A percentile compares a stretch with the other conserved stretches of the same genome.
These are phyloP conservation scores for Rhincodon typus DNA, from an alignment of 2,797 vertebrate genomes.

Conservation along the genomic window DNA sequence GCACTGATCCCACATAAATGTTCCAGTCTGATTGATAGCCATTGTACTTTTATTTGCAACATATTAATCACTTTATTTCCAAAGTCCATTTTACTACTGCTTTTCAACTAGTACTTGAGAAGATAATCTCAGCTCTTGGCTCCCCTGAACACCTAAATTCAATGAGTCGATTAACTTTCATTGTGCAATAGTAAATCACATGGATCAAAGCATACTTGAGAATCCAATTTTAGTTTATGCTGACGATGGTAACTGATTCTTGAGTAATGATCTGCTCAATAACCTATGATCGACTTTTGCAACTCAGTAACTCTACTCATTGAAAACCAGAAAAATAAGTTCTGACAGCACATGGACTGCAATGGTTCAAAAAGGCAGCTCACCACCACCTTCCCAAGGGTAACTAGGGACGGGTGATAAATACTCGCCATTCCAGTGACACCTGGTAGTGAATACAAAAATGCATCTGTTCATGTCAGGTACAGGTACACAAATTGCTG, in stretches of 20 bases:
- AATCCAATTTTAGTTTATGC: neutral
- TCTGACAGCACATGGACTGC: too few species aligned
- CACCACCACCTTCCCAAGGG: too few species aligned
- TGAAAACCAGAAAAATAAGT: neutral
- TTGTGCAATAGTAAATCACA: neutral
- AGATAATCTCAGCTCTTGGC: neutral
- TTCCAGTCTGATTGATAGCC: neutral
- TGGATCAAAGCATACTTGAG: neutral
- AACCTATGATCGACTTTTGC: neutral
- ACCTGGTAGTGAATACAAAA: too few species aligned
- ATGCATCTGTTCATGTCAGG: neutral
- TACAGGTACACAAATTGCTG: neutral
- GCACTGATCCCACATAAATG: neutral
- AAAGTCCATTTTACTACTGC: neutral
- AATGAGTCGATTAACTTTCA: neutral
- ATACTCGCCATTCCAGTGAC: too few species aligned
- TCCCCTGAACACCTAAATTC: neutral
- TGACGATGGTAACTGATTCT: neutral
- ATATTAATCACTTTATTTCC: neutral
- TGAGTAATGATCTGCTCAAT: neutral
- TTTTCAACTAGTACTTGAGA: neutral
- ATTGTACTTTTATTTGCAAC: neutral
- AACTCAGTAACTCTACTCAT: neutral
- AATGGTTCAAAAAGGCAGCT: too few species aligned
- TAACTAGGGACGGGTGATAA: too few species aligned